phyloP scores from a whole-genome alignment of 1,140 invertebrate genomes.

The Ladona fulva region DNA sequence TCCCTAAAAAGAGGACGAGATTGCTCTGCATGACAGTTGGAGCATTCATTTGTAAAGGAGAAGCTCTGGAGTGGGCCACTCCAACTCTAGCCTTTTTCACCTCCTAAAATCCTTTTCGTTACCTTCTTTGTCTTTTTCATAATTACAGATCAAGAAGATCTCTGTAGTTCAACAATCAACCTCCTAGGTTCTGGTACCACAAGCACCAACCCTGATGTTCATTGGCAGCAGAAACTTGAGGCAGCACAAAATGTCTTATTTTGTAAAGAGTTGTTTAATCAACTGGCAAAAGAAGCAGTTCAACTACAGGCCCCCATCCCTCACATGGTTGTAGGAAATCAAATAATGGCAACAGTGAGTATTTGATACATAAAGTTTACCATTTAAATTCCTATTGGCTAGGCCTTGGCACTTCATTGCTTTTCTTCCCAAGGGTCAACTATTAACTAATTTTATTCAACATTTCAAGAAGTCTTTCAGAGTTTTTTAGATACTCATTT shows the following conservation, averaged over 20 bases:
- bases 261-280: conserved; percentile 93
- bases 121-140: neutral
- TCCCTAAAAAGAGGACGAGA: too few relatives aligned
- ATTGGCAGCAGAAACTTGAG: conserved; percentile 93
- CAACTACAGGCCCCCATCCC: conserved; percentile 86
- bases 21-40: too few relatives aligned
- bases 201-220: conserved; percentile 54
- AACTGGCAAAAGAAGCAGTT: conserved; percentile 89
- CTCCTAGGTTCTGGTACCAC: conserved; percentile 49
- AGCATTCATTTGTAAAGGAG: too few relatives aligned
- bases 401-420: too few relatives aligned
- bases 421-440: too few relatives aligned
- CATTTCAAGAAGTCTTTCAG: too few relatives aligned
- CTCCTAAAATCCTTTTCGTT: too few relatives aligned
- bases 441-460: too few relatives aligned
- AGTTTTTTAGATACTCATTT: too few relatives aligned
- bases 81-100: too few relatives aligned
- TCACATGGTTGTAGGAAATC: conserved; percentile 93
- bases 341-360: conserved; percentile 87
- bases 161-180: conserved; percentile 69
- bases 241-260: conserved; percentile 95
- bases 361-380: neutral
- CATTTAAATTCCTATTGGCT: too few relatives aligned
- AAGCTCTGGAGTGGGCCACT: too few relatives aligned
- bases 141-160: conserved; percentile 61